These are phyloP conservation scores for Uloborus diversus DNA, from an alignment of 1,140 invertebrate genomes.

Conservation along the genomic window DNA sequence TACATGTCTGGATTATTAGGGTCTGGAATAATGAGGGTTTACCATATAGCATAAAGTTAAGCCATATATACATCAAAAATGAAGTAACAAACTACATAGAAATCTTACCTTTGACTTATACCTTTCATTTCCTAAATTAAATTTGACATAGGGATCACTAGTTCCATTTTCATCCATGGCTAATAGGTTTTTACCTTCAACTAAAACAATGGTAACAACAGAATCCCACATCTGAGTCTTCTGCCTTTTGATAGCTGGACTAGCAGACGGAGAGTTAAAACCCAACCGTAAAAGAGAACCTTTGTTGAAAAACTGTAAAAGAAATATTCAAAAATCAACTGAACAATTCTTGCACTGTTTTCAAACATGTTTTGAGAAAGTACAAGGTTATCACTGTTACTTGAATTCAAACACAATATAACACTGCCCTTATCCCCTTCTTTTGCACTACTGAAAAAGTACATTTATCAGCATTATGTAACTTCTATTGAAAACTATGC, in stretches of 20 bases:
- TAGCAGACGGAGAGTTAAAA: conserved; percentile 34
- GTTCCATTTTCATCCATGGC: conserved; percentile 89
- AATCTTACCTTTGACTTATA: conserved; percentile 92
- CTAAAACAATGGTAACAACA: conserved; percentile 93
- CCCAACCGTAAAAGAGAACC: conserved; percentile 20
- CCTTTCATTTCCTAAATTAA: conserved; percentile 96
- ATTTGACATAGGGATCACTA: conserved; percentile 96
- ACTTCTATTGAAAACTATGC: no score
- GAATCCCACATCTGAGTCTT: conserved; percentile 95
- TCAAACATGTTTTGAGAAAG: no score
- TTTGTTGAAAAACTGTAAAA: conserved; percentile 75
- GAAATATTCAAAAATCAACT: background rate
- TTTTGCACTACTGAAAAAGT: no score
- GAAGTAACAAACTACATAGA: background rate
- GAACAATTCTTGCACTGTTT: no score
- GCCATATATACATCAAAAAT: no score
- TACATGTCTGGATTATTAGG: no score
- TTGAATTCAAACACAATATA: no score
- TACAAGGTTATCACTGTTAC: no score
- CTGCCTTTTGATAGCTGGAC: conserved; percentile 69
- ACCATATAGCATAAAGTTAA: no score
- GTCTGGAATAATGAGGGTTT: no score
- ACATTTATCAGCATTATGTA: no score
- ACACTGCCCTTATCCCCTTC: no score
- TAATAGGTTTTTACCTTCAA: conserved; percentile 91